These are phyloP conservation scores for Horisme vitalbata DNA, from an alignment of 2,888 invertebrate genomes.

Conservation along the genomic window DNA sequence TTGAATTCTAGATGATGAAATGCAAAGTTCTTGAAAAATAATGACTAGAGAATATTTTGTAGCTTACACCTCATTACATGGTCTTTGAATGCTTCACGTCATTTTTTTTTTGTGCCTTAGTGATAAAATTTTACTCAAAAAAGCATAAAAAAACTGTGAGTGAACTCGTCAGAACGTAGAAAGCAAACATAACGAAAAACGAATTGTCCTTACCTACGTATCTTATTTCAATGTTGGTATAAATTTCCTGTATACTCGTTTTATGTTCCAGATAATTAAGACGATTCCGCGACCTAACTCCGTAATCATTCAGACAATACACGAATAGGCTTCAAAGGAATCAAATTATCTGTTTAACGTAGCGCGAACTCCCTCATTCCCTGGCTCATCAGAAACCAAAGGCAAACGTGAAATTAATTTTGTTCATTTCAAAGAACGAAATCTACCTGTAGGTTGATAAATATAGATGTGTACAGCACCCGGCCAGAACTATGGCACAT, in stretches of 20 bases:
- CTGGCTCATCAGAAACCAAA: slow-evolving; percentile 44
- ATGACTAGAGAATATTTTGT: too few species aligned
- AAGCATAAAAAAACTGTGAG: too few species aligned
- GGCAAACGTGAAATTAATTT: slow-evolving; percentile 50
- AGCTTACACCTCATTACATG: too few species aligned
- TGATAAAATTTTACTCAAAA: too few species aligned
- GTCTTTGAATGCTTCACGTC: too few species aligned
- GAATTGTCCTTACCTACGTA: too few species aligned
- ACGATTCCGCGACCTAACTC: slow-evolving; percentile 28
- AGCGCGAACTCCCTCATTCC: slow-evolving; percentile 7
- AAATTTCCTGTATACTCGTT: background rate
- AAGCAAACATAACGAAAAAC: too few species aligned
- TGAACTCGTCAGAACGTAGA: too few species aligned
- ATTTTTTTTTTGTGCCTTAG: too few species aligned
- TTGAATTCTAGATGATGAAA: background rate
- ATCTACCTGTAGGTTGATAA: background rate
- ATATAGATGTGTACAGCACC: background rate
- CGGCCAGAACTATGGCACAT: background rate
- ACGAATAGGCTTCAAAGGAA: slow-evolving; percentile 47
- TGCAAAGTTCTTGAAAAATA: too few species aligned
- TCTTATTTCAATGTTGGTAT: too few species aligned
- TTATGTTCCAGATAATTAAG: slow-evolving; percentile 12
- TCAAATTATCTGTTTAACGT: slow-evolving; percentile 43
- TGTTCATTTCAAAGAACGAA: slow-evolving; percentile 36
- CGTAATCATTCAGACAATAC: slow-evolving; percentile 33